These are phyloP conservation scores for Drosophila sordidapex DNA, from an alignment of 2,888 invertebrate genomes.

Conservation along the genomic window DNA sequence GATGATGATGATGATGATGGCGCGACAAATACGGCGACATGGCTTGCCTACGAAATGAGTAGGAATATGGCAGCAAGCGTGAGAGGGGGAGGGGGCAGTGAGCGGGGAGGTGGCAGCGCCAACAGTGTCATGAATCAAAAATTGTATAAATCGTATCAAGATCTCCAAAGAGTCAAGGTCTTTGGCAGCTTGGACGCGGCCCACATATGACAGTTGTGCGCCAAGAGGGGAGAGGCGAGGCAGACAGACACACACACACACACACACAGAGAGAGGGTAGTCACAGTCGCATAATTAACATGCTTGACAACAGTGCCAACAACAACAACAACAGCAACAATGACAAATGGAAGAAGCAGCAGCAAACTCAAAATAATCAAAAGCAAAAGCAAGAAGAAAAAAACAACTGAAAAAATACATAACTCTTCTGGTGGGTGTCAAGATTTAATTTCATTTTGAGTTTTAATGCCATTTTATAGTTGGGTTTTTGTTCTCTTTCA, in stretches of 20 bases:
- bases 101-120: slow-evolving; percentile 11
- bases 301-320: slow-evolving; percentile 59
- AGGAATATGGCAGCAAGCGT: slow-evolving; percentile 3
- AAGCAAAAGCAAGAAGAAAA: slow-evolving; percentile 22
- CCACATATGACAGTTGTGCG: slow-evolving; percentile 39
- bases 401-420: slow-evolving; percentile 23
- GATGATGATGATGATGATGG: slow-evolving; percentile 12
- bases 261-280: slow-evolving; percentile 27
- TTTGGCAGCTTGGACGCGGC: slow-evolving; percentile 54
- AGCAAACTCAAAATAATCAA: slow-evolving; percentile 34
- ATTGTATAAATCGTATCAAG: slow-evolving; percentile 75
- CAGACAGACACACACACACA: not conserved
- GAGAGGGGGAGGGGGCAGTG: not conserved
- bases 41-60: slow-evolving; percentile 73
- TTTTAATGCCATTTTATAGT: slow-evolving; percentile 55
- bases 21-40: slow-evolving; percentile 70
- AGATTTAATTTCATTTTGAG: slow-evolving; percentile 58
- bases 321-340: slow-evolving; percentile 5
- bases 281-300: slow-evolving; percentile 71
- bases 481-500: slow-evolving; percentile 15
- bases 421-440: slow-evolving; percentile 64
- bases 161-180: slow-evolving; percentile 76
- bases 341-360: slow-evolving; percentile 16
- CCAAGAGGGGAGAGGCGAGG: slow-evolving; percentile 5
- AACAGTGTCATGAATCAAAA: slow-evolving; percentile 71